phyloP scores from a whole-genome alignment of 2,113 vertebrate species.

The Corydoras sp. region DNA sequence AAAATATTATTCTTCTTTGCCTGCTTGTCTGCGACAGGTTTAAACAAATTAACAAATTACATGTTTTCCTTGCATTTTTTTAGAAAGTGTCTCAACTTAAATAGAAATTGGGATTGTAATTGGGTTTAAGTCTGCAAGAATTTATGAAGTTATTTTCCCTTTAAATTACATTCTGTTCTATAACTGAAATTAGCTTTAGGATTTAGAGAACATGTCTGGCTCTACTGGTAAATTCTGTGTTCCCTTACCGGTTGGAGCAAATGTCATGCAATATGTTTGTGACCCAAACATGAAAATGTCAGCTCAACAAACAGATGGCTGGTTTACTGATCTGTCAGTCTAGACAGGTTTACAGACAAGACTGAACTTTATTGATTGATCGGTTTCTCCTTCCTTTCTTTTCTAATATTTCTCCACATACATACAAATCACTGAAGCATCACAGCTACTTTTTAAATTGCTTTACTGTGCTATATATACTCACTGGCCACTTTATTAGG shows the following conservation, averaged over 20 bases:
- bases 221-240: slow-evolving; percentile 23
- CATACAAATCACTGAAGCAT: too few relatives aligned
- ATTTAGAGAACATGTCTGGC: slow-evolving; percentile 31
- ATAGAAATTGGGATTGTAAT: too few relatives aligned
- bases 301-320: slow-evolving; percentile 38
- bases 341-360: slow-evolving; percentile 5
- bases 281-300: slow-evolving; percentile 34
- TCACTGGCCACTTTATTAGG: too few relatives aligned
- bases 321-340: slow-evolving; percentile 28
- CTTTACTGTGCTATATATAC: too few relatives aligned
- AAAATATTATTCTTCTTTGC: too few relatives aligned
- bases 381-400: neutral
- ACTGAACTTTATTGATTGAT: neutral
- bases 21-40: too few relatives aligned
- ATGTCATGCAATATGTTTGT: slow-evolving; percentile 33
- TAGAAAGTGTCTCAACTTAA: too few relatives aligned
- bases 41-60: too few relatives aligned
- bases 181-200: slow-evolving; percentile 43
- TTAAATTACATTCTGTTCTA: slow-evolving; percentile 18
- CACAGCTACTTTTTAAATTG: too few relatives aligned
- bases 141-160: too few relatives aligned
- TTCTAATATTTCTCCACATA: neutral
- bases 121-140: too few relatives aligned
- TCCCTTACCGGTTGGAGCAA: slow-evolving; percentile 31
- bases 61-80: too few relatives aligned